Percentiles rank a stretch among this genome's conserved stretches.
phyloP scores from a whole-genome alignment of 1,140 invertebrate species.

The Drosophila ogumai region DNA sequence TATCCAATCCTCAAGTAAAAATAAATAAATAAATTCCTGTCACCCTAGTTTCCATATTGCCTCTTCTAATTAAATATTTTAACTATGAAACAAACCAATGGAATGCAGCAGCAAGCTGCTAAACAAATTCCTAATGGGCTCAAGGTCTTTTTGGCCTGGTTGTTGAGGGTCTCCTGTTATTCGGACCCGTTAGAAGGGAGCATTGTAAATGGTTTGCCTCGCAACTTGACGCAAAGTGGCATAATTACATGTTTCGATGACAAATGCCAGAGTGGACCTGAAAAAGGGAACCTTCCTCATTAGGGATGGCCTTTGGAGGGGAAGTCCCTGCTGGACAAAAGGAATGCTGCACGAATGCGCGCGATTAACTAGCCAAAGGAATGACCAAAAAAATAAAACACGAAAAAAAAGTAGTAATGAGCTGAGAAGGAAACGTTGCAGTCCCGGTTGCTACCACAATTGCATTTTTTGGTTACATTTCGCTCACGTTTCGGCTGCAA shows the following conservation, averaged over 20 bases:
- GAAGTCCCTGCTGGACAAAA: constrained; percentile 29
- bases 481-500: constrained; percentile 82
- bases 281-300: constrained; percentile 30
- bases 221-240: constrained; percentile 73
- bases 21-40: background rate
- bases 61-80: constrained; percentile 12
- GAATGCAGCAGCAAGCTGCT: constrained; percentile 7
- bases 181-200: constrained; percentile 32
- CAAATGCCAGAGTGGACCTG: constrained; percentile 50
- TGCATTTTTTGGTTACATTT: constrained; percentile 82
- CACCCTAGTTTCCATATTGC: background rate
- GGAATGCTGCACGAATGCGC: constrained; percentile 80
- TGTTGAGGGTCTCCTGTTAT: background rate
- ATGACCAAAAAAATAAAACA: constrained; percentile 60
- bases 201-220: constrained; percentile 38
- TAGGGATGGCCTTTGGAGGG: constrained; percentile 23
- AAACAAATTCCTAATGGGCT: constrained; percentile 24
- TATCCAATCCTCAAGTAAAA: background rate
- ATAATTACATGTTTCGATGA: constrained; percentile 83
- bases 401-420: constrained; percentile 5
- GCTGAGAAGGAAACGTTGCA: constrained; percentile 30
- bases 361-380: constrained; percentile 70
- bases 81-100: background rate
- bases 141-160: constrained; percentile 6
- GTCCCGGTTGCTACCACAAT: constrained; percentile 54